Evolutionary conservation across 1,140 invertebrate species (phyloP), one percentile per base, ranked within the genome.

Genomic region (Lysiphlebus fabarum): DNA sequence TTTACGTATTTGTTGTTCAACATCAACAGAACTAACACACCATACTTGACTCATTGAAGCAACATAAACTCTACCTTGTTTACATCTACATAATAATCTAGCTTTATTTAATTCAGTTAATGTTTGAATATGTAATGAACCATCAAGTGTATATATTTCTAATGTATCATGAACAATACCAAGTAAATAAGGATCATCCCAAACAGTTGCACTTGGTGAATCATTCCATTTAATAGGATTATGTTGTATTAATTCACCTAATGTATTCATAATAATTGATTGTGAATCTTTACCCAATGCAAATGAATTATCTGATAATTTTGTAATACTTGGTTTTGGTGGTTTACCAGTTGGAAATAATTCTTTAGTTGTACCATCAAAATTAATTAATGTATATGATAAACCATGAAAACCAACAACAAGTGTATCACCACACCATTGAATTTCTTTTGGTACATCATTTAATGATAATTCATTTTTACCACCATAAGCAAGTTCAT

Each of bases 111-210:
- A 85, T 43, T 79, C 73, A n/a, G 67, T 66, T 54, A 79, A 69
- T 0, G 75, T 77, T 53, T 80, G 78, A 62, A 80, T 77, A 75
- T 72, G 90, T 82, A 74, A 81, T 72, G 66, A 90, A 67, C 82
- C 74, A 51, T 90, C 86, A 57, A 91, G 82, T 10, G 91, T 91
- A 61, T 90, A 85, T 33, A 96, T 84, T 79, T 97, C 90, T 12
- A 97, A 81, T 62, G 82, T 84, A 63, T 92, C 91, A 47, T 87
- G 82, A 12, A 95, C 80, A 17, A 96, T 82, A 17, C 91, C 93
- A 43, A 98, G 77, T 6, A 94, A 78, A 79, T 93, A 98, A 12
- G 95, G 95, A 68, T 91, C 87, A 78, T 97, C 92, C 85, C 94
- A 92, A 11, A 87, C 92, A 93, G 94, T 82, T 65, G 82, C 83